Base-by-base conservation (phyloP, 2,113 vertebrate genomes). In the Semnornis frantzii region DNA sequence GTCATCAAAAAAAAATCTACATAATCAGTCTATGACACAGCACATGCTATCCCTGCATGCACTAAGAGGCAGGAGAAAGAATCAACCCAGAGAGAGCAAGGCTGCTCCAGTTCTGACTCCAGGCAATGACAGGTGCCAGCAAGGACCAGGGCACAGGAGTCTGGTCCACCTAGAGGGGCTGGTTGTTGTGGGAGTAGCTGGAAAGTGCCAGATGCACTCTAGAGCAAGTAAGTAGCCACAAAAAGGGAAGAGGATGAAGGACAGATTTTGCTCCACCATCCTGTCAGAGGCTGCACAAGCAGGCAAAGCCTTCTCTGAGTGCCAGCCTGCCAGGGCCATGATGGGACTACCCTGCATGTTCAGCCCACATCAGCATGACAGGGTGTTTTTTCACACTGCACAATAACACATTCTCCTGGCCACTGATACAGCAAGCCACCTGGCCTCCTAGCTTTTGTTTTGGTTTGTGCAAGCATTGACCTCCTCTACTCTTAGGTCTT, bases 371-470 rank as follows among this genome's bases (percentile, higher is more conserved):
- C 31, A 39, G 31, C 18, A 28, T 15, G 62, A 4, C 3, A 27
- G 23, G 18, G 23, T 9, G 23, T 18, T 30, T 17, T 16, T 18
- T n/a, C 20, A 10, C 30, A 50, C 63, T 68, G 34, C 33, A 37
- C 12, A 42, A 15, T 8, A 9, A 6, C 33, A 23, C 0, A 0
- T 44, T n/a, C 18, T 72, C 25, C 50, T n/a, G 44, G 60, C 24
- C 60, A 25, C 21, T 54, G 30, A 59, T 4, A 5, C 12, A 39
- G 46, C 27, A 63, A 82, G 46, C 39, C 50, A 79, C 10, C 19
- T 59, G 63, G 25, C 27, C 16, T 63, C 37, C 31, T 58, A 62
- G 46, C 46, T 82, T 48, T 21, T 34, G 18, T 55, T 82, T 65
- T 57, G 82, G 34, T 33, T 25, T 25, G 7, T 60, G 28, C 20